Conservation (phyloP, 2,797 vertebrate genomes). For the Mareca penelope region DNA sequence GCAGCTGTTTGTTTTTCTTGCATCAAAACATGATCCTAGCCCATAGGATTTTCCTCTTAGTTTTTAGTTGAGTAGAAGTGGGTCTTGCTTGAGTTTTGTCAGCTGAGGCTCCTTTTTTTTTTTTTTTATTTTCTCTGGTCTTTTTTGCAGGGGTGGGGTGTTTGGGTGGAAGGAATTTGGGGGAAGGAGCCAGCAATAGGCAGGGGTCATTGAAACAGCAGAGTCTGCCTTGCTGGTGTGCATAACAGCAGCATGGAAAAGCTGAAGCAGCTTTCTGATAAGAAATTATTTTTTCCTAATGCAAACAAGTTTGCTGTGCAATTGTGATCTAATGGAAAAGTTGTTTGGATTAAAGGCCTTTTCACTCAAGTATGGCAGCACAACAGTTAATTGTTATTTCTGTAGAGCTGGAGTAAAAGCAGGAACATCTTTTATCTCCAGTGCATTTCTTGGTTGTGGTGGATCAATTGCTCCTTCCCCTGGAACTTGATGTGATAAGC, state of each 20-base stretch:
- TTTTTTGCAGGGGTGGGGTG: too few relatives aligned
- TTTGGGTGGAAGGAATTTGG: neutral
- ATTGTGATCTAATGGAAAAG: rapidly evolving
- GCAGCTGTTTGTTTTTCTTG: neutral
- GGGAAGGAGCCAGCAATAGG: neutral
- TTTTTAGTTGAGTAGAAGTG: neutral
- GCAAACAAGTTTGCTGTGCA: neutral
- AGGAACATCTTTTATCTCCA: neutral
- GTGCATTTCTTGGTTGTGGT: neutral
- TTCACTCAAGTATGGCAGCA: neutral
- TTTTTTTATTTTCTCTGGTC: neutral
- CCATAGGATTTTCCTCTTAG: neutral
- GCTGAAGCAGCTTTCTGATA: neutral
- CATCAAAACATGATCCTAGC: rapidly evolving
- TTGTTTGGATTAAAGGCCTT: neutral
- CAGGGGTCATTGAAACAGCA: neutral
- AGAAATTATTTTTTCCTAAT: neutral
- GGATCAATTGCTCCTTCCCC: neutral
- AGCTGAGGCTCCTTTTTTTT: neutral
- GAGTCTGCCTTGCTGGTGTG: neutral
- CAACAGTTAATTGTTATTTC: neutral
- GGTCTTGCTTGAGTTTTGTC: neutral
- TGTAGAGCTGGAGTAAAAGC: neutral
- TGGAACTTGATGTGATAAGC: neutral
- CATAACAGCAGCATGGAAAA: neutral